Evolutionary conservation across 2,888 invertebrate genomes (phyloP).

Genomic region (Xanthorhoe designata): DNA sequence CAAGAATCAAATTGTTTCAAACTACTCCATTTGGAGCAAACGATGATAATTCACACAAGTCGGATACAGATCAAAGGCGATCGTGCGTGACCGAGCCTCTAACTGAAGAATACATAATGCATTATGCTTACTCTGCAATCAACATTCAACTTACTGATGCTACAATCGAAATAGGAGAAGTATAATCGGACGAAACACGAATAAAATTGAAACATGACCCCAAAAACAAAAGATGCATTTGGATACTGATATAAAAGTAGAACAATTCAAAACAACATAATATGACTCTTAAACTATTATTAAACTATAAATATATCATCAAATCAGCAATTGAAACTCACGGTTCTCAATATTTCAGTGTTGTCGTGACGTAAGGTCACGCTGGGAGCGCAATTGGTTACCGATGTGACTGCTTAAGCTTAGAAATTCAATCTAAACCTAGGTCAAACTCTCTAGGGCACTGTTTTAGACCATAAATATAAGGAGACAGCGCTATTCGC

Average conservation of each 20-base stretch:
- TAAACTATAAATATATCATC: conserved; percentile 50
- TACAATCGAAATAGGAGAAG: conserved; percentile 14
- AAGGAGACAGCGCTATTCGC: conserved; percentile 45
- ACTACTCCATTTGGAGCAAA: conserved; percentile 36
- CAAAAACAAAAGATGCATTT: conserved; percentile 7
- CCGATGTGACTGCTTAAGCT: conserved; percentile 63
- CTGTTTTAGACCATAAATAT: conserved; percentile 52
- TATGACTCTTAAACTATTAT: conserved; percentile 37
- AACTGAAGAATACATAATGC: conserved; percentile 51
- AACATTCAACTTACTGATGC: conserved; percentile 24
- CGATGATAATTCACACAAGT: conserved; percentile 52
- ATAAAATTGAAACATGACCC: conserved; percentile 11
- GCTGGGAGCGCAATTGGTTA: conserved; percentile 63
- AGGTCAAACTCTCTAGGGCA: conserved; percentile 75
- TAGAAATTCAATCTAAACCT: conserved; percentile 69
- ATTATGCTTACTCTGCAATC: conserved; percentile 38
- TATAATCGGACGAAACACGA: conserved; percentile 15
- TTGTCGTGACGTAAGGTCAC: conserved; percentile 74
- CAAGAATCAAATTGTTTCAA: conserved; percentile 17
- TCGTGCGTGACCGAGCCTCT: conserved; percentile 67
- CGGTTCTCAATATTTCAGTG: conserved; percentile 68
- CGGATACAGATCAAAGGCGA: conserved; percentile 57
- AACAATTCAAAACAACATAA: conserved; percentile 24
- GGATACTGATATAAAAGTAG: conserved; percentile 1
- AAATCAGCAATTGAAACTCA: conserved; percentile 54